Evolutionary conservation across 2,888 invertebrate genomes (phyloP), one percentile per base, ranked within the genome.

Genomic region (Odontomyia ornata): DNA sequence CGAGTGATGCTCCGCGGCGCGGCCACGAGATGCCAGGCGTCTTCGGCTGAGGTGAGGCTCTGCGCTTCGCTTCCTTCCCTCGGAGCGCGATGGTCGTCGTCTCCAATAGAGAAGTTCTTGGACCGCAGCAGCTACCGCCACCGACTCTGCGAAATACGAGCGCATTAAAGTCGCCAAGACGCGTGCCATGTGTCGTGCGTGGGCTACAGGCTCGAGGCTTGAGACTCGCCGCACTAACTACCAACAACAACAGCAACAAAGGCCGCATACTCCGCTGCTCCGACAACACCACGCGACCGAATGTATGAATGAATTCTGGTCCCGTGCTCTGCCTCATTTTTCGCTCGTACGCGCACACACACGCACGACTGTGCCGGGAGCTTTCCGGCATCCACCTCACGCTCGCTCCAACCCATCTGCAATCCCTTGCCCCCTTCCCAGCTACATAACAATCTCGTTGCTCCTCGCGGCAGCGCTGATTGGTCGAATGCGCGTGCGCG

Each of bases 121-220:
- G 60, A 25, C 36, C 36, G 36, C 21, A 9, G 27, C 57, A 30
- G 60, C 36, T 60, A 60, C 73, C 52, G 73, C 13, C 73, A 57
- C 60, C 18, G 47, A 9, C 23, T 46, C 60, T 73, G 30, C 36
- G 25, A 72, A 36, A 60, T 60, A 36, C 60, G 73, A 60, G 23
- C 36, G 25, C 73, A 27, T 71, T 52, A 47, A 27, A 76, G 73
- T 69, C 62, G 47, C 75, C 27, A 72, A 57, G 78, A 73, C 79
- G 79, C 79, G 79, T 79, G 79, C 79, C 79, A 76, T 78, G 78
- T 77, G 77, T 77, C 76, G 79, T 64, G 67, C 75, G 78, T 65
- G 73, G 78, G 64, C 56, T 72, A 47, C 27, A 21, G 47, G 25
- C 47, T 47, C 13, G 69, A 13, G 47, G 36, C 36, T 47, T 30